Conservation (phyloP, 2,888 invertebrate genomes). For the Pristionchus entomophagus region DNA sequence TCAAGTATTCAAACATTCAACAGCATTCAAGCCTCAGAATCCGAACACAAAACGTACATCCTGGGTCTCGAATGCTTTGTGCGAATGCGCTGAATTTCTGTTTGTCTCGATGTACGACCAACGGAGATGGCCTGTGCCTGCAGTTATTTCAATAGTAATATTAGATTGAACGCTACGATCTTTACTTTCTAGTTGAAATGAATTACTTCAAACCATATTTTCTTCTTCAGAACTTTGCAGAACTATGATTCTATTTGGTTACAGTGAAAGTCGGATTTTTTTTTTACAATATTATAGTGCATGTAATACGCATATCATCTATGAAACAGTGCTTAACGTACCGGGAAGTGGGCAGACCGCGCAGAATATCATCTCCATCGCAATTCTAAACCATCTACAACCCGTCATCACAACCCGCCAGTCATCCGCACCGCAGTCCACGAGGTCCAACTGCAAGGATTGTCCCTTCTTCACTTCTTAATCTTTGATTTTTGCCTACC, state of each 20-base stretch:
- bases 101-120: conserved; percentile 62
- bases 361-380: conserved; percentile 92
- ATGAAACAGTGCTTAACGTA: not conserved
- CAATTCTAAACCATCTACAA: conserved; percentile 86
- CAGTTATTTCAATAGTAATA: not conserved
- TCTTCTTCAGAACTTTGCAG: no score
- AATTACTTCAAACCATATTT: not conserved
- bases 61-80: not conserved
- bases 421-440: conserved; percentile 99
- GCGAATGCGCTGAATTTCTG: conserved; percentile 45
- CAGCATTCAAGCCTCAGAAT: no score
- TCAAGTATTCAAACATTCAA: no score
- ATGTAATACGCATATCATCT: not conserved
- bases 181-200: not conserved
- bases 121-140: conserved; percentile 57
- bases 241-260: not conserved
- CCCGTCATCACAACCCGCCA: conserved; percentile 99
- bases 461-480: not conserved
- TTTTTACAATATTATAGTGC: not conserved
- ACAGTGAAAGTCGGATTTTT: not conserved
- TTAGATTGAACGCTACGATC: no score
- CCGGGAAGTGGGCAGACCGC: conserved; percentile 83
- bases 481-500: conserved; percentile 53
- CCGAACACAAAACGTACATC: not conserved
- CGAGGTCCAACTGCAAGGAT: conserved; percentile 94